Conservation (phyloP, 1,140 invertebrate species). For the Lethrus apterus region DNA sequence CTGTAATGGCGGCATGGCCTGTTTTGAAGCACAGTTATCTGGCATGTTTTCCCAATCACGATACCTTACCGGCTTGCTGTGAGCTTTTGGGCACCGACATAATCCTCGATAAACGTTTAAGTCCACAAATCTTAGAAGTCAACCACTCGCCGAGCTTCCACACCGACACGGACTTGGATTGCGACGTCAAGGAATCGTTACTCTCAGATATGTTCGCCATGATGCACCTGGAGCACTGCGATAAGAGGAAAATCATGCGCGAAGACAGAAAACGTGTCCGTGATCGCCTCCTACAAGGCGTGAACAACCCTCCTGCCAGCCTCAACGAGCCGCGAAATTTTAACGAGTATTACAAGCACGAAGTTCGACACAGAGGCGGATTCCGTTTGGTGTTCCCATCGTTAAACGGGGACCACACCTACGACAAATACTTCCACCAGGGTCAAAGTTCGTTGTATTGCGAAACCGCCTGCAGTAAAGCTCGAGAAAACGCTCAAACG, state of each 20-base stretch:
- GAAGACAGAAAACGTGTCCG: slow-evolving; percentile 62
- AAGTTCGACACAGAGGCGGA: slow-evolving; percentile 49
- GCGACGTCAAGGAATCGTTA: slow-evolving; percentile 74
- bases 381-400: slow-evolving; percentile 55
- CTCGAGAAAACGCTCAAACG: slow-evolving; percentile 58
- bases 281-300: slow-evolving; percentile 54
- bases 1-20: slow-evolving; percentile 75
- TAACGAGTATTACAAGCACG: slow-evolving; percentile 32
- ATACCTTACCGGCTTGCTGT: slow-evolving; percentile 78
- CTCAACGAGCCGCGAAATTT: slow-evolving; percentile 22
- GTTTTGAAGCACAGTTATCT: slow-evolving; percentile 81
- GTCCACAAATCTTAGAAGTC: slow-evolving; percentile 79
- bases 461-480: slow-evolving; percentile 69
- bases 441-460: slow-evolving; percentile 64
- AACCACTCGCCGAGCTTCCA: slow-evolving; percentile 90
- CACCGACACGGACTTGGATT: slow-evolving; percentile 74
- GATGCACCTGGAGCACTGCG: slow-evolving; percentile 71
- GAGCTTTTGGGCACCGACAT: slow-evolving; percentile 86
- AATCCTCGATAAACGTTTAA: slow-evolving; percentile 74
- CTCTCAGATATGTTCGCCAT: slow-evolving; percentile 77
- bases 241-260: slow-evolving; percentile 66
- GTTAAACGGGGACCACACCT: slow-evolving; percentile 40
- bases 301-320: slow-evolving; percentile 40
- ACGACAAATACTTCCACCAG: slow-evolving; percentile 69
- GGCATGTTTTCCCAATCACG: slow-evolving; percentile 79